Conservation (phyloP, 2,797 vertebrate genomes). For the Tympanoctomys barrerae region DNA sequence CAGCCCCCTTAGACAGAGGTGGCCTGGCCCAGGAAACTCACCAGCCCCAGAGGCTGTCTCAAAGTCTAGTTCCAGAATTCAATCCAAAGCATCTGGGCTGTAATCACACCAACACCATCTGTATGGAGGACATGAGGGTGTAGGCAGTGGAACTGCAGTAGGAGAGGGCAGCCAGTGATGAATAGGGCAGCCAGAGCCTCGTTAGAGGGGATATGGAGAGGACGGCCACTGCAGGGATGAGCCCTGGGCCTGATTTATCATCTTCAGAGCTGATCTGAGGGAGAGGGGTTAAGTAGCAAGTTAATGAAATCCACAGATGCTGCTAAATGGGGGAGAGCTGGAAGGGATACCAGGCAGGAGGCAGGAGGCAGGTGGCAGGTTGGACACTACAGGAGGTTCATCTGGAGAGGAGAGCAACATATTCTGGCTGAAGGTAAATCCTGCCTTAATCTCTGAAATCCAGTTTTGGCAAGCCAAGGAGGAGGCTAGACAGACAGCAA, state of each 20-base stretch:
- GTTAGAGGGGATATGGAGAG: slow-evolving; percentile 72
- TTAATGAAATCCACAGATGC: slow-evolving; percentile 85
- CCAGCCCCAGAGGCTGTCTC: not conserved
- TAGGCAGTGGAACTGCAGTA: not conserved
- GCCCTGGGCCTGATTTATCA: slow-evolving; percentile 83
- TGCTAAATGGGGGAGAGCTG: slow-evolving; percentile 79
- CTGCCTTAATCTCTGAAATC: slow-evolving; percentile 32
- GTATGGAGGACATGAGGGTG: not conserved
- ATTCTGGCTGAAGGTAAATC: slow-evolving; percentile 29
- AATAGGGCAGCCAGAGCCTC: slow-evolving; percentile 73
- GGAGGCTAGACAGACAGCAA: slow-evolving; percentile 35
- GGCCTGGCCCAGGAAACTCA: slow-evolving; percentile 3
- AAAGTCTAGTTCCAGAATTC: slow-evolving; percentile 46
- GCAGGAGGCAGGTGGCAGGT: slow-evolving; percentile 57
- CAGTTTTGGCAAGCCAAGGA: not conserved
- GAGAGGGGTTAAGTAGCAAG: slow-evolving; percentile 84
- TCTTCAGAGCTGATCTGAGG: slow-evolving; percentile 82
- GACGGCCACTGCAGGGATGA: slow-evolving; percentile 58
- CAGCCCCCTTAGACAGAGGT: not conserved
- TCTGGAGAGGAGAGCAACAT: not conserved
- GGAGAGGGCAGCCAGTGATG: slow-evolving; percentile 73
- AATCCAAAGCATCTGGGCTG: slow-evolving; percentile 38
- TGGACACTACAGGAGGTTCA: slow-evolving; percentile 25
- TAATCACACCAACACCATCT: slow-evolving; percentile 2
- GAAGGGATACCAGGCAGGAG: slow-evolving; percentile 37